These are phyloP conservation scores for Pseudorasbora parva DNA, from an alignment of 2,113 vertebrate species.

Conservation along the genomic window DNA sequence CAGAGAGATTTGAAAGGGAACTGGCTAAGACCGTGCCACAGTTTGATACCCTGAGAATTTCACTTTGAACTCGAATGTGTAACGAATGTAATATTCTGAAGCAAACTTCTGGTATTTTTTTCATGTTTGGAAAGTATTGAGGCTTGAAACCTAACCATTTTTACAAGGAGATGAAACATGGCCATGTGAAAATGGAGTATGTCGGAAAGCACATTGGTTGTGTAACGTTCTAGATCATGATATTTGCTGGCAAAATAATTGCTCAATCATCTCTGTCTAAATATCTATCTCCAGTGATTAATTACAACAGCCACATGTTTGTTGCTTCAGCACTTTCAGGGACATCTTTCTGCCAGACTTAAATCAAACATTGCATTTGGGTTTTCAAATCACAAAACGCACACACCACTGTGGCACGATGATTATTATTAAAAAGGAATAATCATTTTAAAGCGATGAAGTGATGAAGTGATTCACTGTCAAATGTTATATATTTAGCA, in stretches of 20 bases:
- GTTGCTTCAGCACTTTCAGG: background rate
- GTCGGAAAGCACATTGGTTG: background rate
- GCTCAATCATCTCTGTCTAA: slow-evolving; percentile 69
- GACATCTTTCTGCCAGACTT: background rate
- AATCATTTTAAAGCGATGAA: background rate
- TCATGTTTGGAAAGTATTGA: slow-evolving; percentile 18
- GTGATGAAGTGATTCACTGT: background rate
- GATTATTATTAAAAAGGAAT: background rate
- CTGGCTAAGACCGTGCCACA: background rate
- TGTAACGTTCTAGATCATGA: background rate
- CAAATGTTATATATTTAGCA: background rate
- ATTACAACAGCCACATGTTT: background rate
- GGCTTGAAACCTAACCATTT: background rate
- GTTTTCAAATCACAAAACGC: background rate
- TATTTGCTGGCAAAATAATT: slow-evolving; percentile 60
- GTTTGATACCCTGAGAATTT: slow-evolving; percentile 19
- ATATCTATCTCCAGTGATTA: slow-evolving; percentile 73
- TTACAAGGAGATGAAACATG: slow-evolving; percentile 3
- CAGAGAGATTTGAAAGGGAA: slow-evolving; percentile 25
- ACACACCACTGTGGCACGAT: background rate
- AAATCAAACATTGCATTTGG: background rate
- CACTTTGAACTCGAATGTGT: slow-evolving; percentile 7
- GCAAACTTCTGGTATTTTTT: slow-evolving; percentile 19
- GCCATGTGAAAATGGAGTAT: background rate
- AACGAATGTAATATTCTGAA: slow-evolving; percentile 21